phyloP scores from a whole-genome alignment of 2,113 vertebrate genomes.

The Poeciliopsis turrubarensis region DNA sequence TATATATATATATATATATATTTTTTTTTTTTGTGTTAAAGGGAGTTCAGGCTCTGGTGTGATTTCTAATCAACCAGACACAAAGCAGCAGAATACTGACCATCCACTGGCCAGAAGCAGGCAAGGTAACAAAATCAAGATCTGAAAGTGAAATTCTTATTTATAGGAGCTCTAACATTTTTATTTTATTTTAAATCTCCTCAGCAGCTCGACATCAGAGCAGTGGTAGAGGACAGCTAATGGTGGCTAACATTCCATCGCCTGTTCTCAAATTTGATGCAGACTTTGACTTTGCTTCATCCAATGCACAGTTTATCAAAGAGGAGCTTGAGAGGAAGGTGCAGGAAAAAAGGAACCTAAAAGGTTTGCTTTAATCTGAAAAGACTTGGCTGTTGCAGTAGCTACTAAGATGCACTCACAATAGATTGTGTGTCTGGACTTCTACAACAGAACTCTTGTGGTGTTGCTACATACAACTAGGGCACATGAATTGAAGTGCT shows the following conservation, averaged over 20 bases:
- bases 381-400: neutral
- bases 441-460: neutral
- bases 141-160: neutral
- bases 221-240: constrained; percentile 88
- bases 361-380: constrained; percentile 78
- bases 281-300: constrained; percentile 97
- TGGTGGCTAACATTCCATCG: constrained; percentile 81
- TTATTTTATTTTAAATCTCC: neutral
- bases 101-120: constrained; percentile 85
- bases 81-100: constrained; percentile 80
- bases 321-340: constrained; percentile 90
- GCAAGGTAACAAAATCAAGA: constrained; percentile 79
- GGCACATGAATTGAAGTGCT: too few relatives aligned
- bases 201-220: constrained; percentile 88
- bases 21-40: constrained; percentile 16
- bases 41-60: constrained; percentile 65
- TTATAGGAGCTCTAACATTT: too few relatives aligned
- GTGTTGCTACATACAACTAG: neutral
- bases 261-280: constrained; percentile 93
- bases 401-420: too few relatives aligned
- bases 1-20: neutral
- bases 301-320: constrained; percentile 95
- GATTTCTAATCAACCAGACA: constrained; percentile 68
- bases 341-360: constrained; percentile 83
- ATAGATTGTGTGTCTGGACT: neutral